Base-by-base conservation (phyloP, 2,797 vertebrate genomes). In the Mareca penelope region DNA sequence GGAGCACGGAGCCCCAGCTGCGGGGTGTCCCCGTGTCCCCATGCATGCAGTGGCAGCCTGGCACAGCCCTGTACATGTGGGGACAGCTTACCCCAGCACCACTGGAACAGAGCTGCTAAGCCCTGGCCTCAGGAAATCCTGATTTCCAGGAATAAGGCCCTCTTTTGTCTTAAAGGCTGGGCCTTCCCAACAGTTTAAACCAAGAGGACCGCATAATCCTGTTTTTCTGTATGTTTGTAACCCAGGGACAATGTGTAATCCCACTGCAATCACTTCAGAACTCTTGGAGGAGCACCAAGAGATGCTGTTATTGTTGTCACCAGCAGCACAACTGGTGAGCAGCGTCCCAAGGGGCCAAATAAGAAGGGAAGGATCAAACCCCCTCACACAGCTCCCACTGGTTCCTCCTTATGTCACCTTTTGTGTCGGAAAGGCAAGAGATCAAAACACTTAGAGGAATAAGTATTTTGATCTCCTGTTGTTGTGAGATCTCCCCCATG, bases 151-250 rank as follows among this genome's bases (percentile, higher is more conserved):
- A 94, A 94, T 80, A 79, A 89, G 83, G 69, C 12, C 78, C n/a
- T 65, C 94, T 92, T 96, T 94, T 70, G 89, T 88, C 61, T 81
- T 15, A 52, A 1, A 39, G 85, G 59, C 61, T 3, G 0, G 46
- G 55, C 40, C 82, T 89, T 77, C 69, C 44, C 72, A 8, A 1
- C 1, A 61, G 70, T 75, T 96, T 92, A 78, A 69, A 55, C 17
- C 1, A 53, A 92, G 61, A 87, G 26, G 31, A n/a, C 31, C 85
- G 88, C 93, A 79, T 94, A 92, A 95, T 95, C 90, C 86, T 93
- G 81, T 92, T 96, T 95, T 89, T 88, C 86, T 88, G 50, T 69
- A 57, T 83, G 50, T 88, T 82, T 89, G 90, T 35, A 89, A 68
- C 44, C 29, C 33, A 39, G 55, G 50, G 44, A 85, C 59, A 71